A percentile compares a stretch with the other conserved stretches of the same genome.
Evolutionary conservation across 2,797 vertebrate species (phyloP).

Genomic region (Melanotaenia boesemani): DNA sequence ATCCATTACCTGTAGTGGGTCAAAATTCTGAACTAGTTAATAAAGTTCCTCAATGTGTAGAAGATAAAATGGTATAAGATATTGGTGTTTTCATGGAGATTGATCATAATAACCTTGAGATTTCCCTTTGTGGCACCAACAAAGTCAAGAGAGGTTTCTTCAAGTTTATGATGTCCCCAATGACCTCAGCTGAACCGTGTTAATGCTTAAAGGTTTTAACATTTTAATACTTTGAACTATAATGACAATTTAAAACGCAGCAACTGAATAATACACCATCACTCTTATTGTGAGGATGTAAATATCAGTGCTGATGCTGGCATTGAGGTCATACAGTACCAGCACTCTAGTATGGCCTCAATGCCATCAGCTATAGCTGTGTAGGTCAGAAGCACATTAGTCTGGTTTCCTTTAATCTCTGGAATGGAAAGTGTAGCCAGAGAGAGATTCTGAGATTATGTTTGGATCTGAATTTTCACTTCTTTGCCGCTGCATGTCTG

Average conservation of each 20-base stretch:
- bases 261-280: background rate
- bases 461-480: constrained; percentile 18
- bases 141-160: background rate
- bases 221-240: background rate
- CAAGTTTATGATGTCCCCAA: background rate
- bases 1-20: background rate
- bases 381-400: constrained; percentile 3
- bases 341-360: background rate
- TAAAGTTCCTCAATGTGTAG: background rate
- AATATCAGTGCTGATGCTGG: constrained; percentile 3
- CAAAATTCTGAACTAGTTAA: background rate
- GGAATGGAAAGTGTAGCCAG: constrained; percentile 35
- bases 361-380: background rate
- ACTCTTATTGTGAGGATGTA: constrained; percentile 10
- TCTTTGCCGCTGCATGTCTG: constrained; percentile 22
- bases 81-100: background rate
- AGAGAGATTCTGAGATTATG: constrained; percentile 14
- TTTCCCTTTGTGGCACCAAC: background rate
- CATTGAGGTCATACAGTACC: constrained; percentile 4
- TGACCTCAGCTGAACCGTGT: background rate
- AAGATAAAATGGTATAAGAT: background rate
- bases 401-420: constrained; percentile 30
- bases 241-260: background rate
- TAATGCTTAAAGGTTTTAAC: background rate
- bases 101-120: background rate